Base-by-base conservation (phyloP, 2,888 invertebrate species). In the Callinectes sapidus region DNA sequence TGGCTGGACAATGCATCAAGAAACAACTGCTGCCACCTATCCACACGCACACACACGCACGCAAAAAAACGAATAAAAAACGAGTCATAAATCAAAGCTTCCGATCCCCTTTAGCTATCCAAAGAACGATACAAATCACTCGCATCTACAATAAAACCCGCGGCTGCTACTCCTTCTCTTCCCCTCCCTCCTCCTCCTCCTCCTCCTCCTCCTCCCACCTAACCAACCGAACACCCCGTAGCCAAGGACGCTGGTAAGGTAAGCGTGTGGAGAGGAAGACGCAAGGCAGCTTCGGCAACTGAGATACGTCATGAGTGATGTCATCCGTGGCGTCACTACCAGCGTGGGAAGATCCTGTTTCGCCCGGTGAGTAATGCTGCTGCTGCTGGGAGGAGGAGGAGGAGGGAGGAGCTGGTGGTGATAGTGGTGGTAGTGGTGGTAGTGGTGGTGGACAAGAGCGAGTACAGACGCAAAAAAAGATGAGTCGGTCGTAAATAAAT, bases 331-430 rank as follows among this genome's bases (percentile, higher is more conserved):
- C 81, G 81, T 35, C 81, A 81, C 81, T 13, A 81, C 81, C 81
- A 81, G 81, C 81, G 81, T 81, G 81, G 81, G 81, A 81, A 81
- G 81, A 81, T 81, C 81, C 81, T 81, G 81, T 81, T 81, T 13
- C 16, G 35, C 28, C 35, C 35, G 35, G 81, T 81, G 81, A 81
- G 81, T 81, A 81, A 81, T 81, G 35, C 81, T 18, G 35, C 0
- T 48, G 81, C 13, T 13, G 81, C 32, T 13, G 77, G 77, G 77
- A 32, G 35, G 77, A 32, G 77, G 77, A 81, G n/a, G 71, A 71
- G n/a, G 77, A 81, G 81, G 81, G 16, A 81, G 81, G 35, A 81
- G 81, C 3, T 35, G 81, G 35, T 16, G 77, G 23, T 32, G 14
- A 14, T 32, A 32, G 35, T 32, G 32, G 14, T 14, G 32, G 35